Conservation (phyloP, 1,140 invertebrate species). For the Mamestra configurata region DNA sequence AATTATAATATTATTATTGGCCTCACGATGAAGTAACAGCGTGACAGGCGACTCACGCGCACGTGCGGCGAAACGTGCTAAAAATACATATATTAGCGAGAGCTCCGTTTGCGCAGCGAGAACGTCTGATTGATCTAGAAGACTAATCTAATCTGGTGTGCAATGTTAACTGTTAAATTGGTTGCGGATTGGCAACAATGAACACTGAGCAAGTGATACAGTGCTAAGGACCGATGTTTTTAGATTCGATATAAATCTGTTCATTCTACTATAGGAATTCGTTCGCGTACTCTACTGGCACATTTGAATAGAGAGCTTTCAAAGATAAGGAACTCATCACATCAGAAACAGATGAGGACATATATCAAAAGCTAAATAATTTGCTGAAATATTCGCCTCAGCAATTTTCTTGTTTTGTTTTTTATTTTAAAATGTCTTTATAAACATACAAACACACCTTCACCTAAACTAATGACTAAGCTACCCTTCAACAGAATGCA, state of each 20-base stretch:
- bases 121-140: slow-evolving; percentile 13
- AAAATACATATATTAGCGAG: slow-evolving; percentile 35
- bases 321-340: too few relatives aligned
- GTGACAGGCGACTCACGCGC: slow-evolving; percentile 18
- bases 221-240: not conserved
- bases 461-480: not conserved
- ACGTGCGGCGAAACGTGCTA: slow-evolving; percentile 44
- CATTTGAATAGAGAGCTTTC: too few relatives aligned
- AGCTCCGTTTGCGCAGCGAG: slow-evolving; percentile 21
- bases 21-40: not conserved
- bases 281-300: too few relatives aligned
- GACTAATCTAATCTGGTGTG: slow-evolving; percentile 15
- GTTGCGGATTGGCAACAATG: slow-evolving; percentile 1
- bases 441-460: slow-evolving; percentile 1
- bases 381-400: not conserved
- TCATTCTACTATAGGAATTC: not conserved
- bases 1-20: slow-evolving; percentile 3
- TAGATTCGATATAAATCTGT: not conserved
- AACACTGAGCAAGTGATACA: slow-evolving; percentile 3
- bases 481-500: slow-evolving; percentile 22
- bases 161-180: slow-evolving; percentile 34
- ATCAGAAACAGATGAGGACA: too few relatives aligned
- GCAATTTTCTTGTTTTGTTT: not conserved
- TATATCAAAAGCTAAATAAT: too few relatives aligned
- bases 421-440: not conserved